These are phyloP conservation scores for Sinocyclocheilus grahami DNA, from an alignment of 2,113 vertebrate genomes.

Conservation along the genomic window DNA sequence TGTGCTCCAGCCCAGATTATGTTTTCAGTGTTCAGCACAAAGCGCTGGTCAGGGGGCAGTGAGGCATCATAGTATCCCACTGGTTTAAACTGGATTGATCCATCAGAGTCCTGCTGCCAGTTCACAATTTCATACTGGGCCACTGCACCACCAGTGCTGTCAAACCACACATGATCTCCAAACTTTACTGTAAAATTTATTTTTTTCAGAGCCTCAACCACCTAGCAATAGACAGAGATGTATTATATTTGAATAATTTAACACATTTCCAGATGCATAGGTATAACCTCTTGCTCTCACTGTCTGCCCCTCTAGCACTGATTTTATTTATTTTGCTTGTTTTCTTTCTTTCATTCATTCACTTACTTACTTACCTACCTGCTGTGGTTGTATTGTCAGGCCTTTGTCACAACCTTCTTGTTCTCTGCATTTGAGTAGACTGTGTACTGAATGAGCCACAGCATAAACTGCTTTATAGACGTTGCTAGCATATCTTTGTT, in stretches of 20 bases:
- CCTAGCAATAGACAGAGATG: not conserved
- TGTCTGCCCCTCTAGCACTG: not conserved
- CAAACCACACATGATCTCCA: conserved; percentile 72
- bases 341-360: not conserved
- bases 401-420: conserved; percentile 61
- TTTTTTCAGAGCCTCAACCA: conserved; percentile 60
- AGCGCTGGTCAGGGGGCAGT: not conserved
- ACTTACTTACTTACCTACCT: conserved; percentile 60
- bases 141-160: conserved; percentile 69
- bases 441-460: conserved; percentile 72
- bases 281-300: not conserved
- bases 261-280: not conserved
- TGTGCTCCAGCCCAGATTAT: not conserved
- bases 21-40: not conserved
- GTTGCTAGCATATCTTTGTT: conserved; percentile 71
- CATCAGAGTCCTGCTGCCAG: conserved; percentile 47
- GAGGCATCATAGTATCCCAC: conserved; percentile 49
- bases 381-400: conserved; percentile 59
- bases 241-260: not conserved
- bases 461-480: conserved; percentile 76
- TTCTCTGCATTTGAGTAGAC: conserved; percentile 60
- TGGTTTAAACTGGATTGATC: conserved; percentile 67
- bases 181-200: conserved; percentile 70
- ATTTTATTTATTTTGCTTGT: not conserved
- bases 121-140: conserved; percentile 68